A percentile compares a stretch with the other conserved stretches of the same genome.
These are phyloP conservation scores for Puffinus mauretanicus DNA, from an alignment of 2,113 vertebrate species.

Conservation along the genomic window DNA sequence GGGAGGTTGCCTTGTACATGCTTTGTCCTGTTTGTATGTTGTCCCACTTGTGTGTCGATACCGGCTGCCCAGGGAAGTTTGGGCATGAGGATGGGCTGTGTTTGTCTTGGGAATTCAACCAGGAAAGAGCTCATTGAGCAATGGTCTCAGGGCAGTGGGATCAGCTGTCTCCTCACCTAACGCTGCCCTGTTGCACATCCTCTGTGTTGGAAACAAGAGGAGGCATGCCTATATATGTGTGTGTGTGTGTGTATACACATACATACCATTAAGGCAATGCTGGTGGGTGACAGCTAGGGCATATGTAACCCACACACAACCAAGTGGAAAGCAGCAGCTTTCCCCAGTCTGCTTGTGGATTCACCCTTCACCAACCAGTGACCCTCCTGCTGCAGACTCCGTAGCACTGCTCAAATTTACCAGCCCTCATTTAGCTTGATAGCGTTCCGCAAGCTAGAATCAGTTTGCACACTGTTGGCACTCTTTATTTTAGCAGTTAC, in stretches of 20 bases:
- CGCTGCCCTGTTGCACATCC: neutral
- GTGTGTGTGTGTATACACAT: accelerated
- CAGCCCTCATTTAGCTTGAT: neutral
- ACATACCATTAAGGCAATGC: neutral
- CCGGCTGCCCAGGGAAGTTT: accelerated
- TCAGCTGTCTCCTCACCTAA: neutral
- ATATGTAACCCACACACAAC: neutral
- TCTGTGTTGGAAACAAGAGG: neutral
- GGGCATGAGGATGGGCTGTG: neutral
- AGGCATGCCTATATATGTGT: accelerated
- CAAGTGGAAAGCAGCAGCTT: neutral
- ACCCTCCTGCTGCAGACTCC: neutral
- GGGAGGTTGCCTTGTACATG: neutral
- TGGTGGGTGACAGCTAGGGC: neutral
- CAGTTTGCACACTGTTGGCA: neutral
- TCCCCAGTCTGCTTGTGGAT: neutral
- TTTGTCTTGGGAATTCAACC: neutral
- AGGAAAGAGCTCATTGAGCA: neutral
- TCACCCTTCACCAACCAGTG: neutral
- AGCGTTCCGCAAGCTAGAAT: neutral
- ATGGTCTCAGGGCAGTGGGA: neutral
- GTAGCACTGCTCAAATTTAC: neutral
- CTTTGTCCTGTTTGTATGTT: neutral
- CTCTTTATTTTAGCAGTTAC: neutral
- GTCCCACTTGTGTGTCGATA: neutral